These are phyloP conservation scores for Euschistus heros DNA, from an alignment of 1,140 invertebrate genomes.

Conservation along the genomic window DNA sequence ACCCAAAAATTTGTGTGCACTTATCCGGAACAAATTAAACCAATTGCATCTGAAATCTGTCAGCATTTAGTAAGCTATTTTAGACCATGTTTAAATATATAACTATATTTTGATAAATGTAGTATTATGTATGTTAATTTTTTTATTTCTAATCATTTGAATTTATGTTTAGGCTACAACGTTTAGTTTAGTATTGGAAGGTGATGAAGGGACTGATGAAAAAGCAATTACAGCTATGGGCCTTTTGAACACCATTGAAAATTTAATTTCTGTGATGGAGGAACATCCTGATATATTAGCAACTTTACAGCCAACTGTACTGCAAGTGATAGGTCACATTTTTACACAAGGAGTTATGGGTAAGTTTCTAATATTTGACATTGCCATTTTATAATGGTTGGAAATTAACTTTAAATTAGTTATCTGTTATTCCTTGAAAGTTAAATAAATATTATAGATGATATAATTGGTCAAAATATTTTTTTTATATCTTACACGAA, in stretches of 20 bases:
- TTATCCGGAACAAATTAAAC: conserved; percentile 81
- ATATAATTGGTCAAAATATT: too few species aligned
- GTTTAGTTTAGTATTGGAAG: conserved; percentile 74
- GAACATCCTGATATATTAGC: conserved; percentile 77
- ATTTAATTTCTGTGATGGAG: conserved; percentile 87
- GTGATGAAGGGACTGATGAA: conserved; percentile 84
- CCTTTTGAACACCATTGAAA: conserved; percentile 92
- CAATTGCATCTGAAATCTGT: conserved; percentile 91
- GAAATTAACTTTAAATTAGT: too few species aligned
- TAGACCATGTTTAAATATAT: background rate
- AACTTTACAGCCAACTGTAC: conserved; percentile 87
- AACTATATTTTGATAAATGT: background rate
- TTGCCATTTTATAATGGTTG: too few species aligned
- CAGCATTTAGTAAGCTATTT: conserved; percentile 57
- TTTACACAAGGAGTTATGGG: conserved; percentile 63
- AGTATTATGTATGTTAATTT: background rate
- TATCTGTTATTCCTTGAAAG: too few species aligned
- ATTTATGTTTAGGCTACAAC: conserved; percentile 56
- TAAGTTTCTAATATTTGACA: too few species aligned
- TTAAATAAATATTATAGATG: too few species aligned
- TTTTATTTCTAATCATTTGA: too few species aligned
- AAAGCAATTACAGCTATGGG: conserved; percentile 97
- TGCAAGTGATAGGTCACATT: conserved; percentile 82
- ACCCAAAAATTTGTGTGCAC: conserved; percentile 92
- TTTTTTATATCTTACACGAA: too few species aligned